Conservation (phyloP, 2,888 invertebrate genomes). For the Ernsta delagoae region DNA sequence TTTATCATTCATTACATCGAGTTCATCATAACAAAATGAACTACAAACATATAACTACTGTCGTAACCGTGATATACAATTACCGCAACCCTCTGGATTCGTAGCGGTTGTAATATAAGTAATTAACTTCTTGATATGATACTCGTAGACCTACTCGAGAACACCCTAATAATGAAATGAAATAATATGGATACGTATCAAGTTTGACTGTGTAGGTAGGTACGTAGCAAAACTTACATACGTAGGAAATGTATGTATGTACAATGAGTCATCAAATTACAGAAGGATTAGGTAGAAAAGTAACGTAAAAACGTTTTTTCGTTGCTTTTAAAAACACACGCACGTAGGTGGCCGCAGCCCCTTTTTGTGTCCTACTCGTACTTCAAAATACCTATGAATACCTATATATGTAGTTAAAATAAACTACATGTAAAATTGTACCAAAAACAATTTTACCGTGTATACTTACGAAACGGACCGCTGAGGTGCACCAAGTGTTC, state of each 20-base stretch:
- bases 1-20: background rate
- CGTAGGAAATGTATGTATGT: background rate
- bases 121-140: background rate
- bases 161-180: background rate
- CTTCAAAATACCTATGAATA: no score
- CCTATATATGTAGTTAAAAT: no score
- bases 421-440: background rate
- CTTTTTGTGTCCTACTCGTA: no score
- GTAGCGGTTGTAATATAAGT: background rate
- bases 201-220: background rate
- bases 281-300: no score
- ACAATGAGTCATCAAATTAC: no score
- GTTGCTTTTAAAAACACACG: no score
- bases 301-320: no score
- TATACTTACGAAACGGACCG: conserved; percentile 4
- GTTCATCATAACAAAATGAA: no score
- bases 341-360: no score
- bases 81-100: background rate
- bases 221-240: no score
- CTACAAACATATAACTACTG: no score
- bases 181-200: background rate
- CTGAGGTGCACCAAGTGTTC: conserved; percentile 25
- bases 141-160: background rate
- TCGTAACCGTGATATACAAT: background rate
- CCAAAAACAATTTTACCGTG: background rate